phyloP scores from a whole-genome alignment of 2,888 invertebrate species.

The Masnerella sp. region DNA sequence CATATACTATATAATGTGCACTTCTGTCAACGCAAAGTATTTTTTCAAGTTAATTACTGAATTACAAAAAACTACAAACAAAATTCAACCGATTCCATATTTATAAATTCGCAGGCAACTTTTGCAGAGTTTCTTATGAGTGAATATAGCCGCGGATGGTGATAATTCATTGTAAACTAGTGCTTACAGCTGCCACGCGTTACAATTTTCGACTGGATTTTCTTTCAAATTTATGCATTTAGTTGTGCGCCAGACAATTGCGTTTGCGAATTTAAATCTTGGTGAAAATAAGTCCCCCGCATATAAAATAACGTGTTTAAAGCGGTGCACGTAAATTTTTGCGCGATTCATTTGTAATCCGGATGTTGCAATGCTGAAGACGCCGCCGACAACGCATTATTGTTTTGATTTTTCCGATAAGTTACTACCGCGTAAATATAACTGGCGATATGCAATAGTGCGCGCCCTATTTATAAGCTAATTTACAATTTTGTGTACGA shows the following conservation, averaged over 20 bases:
- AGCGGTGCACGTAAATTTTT: slow-evolving; percentile 20
- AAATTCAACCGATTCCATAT: not conserved
- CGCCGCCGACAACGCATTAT: slow-evolving; percentile 10
- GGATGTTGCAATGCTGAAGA: slow-evolving; percentile 25
- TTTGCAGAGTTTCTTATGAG: slow-evolving; percentile 17
- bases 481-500: slow-evolving; percentile 11
- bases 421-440: slow-evolving; percentile 22
- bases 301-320: slow-evolving; percentile 30
- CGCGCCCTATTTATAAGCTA: slow-evolving; percentile 1
- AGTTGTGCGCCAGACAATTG: slow-evolving; percentile 10
- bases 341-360: slow-evolving; percentile 23
- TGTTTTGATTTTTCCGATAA: slow-evolving; percentile 24
- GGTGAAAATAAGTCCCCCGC: slow-evolving; percentile 21
- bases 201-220: slow-evolving; percentile 37
- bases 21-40: too few relatives aligned
- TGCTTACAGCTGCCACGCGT: slow-evolving; percentile 41
- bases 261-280: slow-evolving; percentile 8
- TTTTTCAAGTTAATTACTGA: too few relatives aligned
- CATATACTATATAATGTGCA: too few relatives aligned
- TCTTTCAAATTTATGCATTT: slow-evolving; percentile 45
- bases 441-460: slow-evolving; percentile 8
- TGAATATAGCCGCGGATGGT: slow-evolving; percentile 42
- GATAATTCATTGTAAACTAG: slow-evolving; percentile 46
- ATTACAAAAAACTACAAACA: too few relatives aligned
- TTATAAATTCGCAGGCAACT: slow-evolving; percentile 4